Percentiles rank a stretch among this genome's conserved stretches.
These are phyloP conservation scores for Drosophila bocqueti DNA, from an alignment of 1,140 invertebrate species.

Conservation along the genomic window DNA sequence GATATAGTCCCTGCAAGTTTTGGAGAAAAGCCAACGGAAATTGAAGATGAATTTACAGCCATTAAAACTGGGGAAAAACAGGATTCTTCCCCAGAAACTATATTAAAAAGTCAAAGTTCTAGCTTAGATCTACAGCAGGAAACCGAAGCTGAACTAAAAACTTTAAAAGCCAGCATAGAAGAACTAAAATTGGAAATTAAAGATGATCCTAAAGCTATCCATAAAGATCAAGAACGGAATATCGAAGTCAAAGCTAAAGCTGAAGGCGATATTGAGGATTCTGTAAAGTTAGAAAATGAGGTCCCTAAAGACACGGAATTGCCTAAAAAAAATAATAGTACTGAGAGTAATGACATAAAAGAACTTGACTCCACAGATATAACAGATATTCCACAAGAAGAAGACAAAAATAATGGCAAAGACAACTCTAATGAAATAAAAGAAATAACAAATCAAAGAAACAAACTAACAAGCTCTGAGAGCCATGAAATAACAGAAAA, in stretches of 20 bases:
- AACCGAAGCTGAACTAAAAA: not conserved
- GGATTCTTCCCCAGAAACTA: not conserved
- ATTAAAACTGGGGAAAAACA: not conserved
- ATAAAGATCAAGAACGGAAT: not conserved
- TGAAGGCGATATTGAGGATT: not conserved
- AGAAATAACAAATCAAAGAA: not conserved
- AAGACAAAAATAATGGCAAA: not conserved
- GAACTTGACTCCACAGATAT: not conserved
- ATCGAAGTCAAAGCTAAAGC: too few species aligned
- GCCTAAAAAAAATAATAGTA: not conserved
- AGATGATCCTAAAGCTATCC: not conserved
- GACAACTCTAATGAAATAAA: not conserved
- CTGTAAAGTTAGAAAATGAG: not conserved
- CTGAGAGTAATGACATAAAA: not conserved
- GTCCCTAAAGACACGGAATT: too few species aligned
- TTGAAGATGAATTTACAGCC: constrained; percentile 12
- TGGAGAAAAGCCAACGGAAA: not conserved
- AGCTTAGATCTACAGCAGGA: not conserved
- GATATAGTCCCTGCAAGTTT: too few species aligned
- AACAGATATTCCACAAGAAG: not conserved
- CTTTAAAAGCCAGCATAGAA: not conserved
- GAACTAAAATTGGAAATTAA: not conserved
- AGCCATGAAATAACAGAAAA: not conserved
- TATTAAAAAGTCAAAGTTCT: not conserved
- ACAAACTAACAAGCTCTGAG: not conserved